A percentile compares a stretch with the other conserved stretches of the same genome.
phyloP scores from a whole-genome alignment of 2,888 invertebrate genomes.

The Conchocele bisecta region DNA sequence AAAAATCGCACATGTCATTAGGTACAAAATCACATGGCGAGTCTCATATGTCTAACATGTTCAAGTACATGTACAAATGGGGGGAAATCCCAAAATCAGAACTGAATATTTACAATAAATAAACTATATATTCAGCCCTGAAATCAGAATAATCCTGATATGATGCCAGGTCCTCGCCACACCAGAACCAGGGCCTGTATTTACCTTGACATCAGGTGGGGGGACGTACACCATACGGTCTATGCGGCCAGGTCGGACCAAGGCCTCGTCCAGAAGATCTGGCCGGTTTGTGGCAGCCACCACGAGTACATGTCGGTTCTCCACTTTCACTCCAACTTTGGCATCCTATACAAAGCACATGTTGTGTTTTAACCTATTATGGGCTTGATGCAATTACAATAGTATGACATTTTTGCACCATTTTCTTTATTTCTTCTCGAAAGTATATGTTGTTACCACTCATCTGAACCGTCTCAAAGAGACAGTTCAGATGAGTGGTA shows the following conservation, averaged over 20 bases:
- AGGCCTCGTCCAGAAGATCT: slow-evolving; percentile 86
- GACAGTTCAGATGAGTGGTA: no score
- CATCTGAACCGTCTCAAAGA: no score
- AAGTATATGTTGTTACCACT: no score
- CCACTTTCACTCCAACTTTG: not conserved
- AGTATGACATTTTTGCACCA: not conserved
- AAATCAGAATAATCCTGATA: not conserved
- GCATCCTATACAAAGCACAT: not conserved
- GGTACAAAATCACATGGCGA: no score
- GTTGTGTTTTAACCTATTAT: no score
- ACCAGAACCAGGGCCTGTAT: not conserved
- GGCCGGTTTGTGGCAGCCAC: slow-evolving; percentile 88
- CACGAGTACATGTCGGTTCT: slow-evolving; percentile 83
- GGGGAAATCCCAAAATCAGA: no score
- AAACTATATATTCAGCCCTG: not conserved
- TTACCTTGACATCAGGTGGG: slow-evolving; percentile 85
- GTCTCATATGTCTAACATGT: not conserved
- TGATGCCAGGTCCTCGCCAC: not conserved
- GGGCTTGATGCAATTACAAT: not conserved
- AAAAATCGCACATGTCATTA: no score
- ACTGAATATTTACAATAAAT: no score
- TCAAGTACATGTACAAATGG: no score
- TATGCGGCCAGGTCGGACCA: slow-evolving; percentile 87
- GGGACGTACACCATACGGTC: slow-evolving; percentile 87
- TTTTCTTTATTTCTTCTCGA: no score